phyloP scores from a whole-genome alignment of 1,140 invertebrate genomes.

The Tetranychus urticae region DNA sequence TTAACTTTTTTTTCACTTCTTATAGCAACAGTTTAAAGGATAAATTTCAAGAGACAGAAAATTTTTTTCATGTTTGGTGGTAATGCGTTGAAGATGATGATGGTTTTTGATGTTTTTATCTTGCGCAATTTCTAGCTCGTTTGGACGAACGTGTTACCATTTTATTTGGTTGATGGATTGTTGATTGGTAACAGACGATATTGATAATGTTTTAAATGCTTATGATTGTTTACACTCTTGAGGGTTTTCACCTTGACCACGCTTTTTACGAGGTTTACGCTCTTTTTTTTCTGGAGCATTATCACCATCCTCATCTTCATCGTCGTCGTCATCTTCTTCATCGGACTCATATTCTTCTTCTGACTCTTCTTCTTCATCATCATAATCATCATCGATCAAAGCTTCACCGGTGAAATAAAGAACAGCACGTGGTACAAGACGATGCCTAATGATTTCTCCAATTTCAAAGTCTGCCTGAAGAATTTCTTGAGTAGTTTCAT shows the following conservation, averaged over 20 bases:
- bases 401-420: slow-evolving; percentile 61
- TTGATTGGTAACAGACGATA: too few species aligned
- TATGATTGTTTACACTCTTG: not conserved
- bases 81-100: too few species aligned
- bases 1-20: too few species aligned
- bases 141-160: too few species aligned
- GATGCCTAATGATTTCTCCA: slow-evolving; percentile 85
- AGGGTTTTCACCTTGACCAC: not conserved
- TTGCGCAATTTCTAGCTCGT: too few species aligned
- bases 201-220: not conserved
- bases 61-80: too few species aligned
- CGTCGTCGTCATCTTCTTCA: not conserved
- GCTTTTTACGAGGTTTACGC: not conserved
- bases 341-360: not conserved
- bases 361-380: not conserved
- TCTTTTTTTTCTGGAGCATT: not conserved
- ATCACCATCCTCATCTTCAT: not conserved
- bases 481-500: slow-evolving; percentile 45
- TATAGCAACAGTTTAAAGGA: too few species aligned
- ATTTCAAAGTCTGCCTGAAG: slow-evolving; percentile 85
- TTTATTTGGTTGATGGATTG: too few species aligned
- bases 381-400: slow-evolving; percentile 4
- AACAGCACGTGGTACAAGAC: slow-evolving; percentile 72
- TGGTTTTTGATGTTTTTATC: too few species aligned
- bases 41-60: too few species aligned